A percentile compares a stretch with the other conserved stretches of the same genome.
These are phyloP conservation scores for Cheilosia soror DNA, from an alignment of 2,888 invertebrate species.

Conservation along the genomic window DNA sequence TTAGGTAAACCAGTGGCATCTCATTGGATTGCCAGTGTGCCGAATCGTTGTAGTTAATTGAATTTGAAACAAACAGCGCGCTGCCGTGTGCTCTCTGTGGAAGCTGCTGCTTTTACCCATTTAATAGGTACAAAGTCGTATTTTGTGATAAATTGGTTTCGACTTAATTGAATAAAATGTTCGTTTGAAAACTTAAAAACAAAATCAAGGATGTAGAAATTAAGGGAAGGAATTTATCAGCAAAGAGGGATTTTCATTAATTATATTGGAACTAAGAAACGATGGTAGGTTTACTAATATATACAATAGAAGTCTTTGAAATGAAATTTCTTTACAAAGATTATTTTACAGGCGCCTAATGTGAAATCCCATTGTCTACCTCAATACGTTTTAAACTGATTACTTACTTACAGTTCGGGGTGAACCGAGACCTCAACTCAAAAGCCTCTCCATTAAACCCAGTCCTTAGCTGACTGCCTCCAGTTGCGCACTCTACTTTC, in stretches of 20 bases:
- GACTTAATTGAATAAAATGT: slow-evolving; percentile 73
- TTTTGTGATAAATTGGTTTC: slow-evolving; percentile 72
- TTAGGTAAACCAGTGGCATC: slow-evolving; percentile 50
- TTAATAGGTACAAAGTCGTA: slow-evolving; percentile 67
- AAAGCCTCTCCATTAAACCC: no score
- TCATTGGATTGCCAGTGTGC: slow-evolving; percentile 44
- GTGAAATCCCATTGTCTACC: no score
- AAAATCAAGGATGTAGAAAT: not conserved
- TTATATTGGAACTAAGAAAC: slow-evolving; percentile 24
- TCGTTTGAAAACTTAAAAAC: slow-evolving; percentile 51
- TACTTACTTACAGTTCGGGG: no score
- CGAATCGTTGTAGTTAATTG: slow-evolving; percentile 68
- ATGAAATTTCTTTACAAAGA: not conserved
- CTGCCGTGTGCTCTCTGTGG: slow-evolving; percentile 24
- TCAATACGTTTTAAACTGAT: no score
- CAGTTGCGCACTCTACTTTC: no score
- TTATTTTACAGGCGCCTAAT: no score
- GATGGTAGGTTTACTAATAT: not conserved
- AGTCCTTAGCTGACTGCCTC: no score
- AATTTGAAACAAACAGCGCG: slow-evolving; percentile 66
- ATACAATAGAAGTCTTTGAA: not conserved
- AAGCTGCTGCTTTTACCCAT: slow-evolving; percentile 45
- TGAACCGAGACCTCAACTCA: no score
- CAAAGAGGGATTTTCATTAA: slow-evolving; percentile 20
- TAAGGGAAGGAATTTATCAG: not conserved